Base-by-base conservation (phyloP, 2,888 invertebrate species). In the Tetheella fluctuosa region DNA sequence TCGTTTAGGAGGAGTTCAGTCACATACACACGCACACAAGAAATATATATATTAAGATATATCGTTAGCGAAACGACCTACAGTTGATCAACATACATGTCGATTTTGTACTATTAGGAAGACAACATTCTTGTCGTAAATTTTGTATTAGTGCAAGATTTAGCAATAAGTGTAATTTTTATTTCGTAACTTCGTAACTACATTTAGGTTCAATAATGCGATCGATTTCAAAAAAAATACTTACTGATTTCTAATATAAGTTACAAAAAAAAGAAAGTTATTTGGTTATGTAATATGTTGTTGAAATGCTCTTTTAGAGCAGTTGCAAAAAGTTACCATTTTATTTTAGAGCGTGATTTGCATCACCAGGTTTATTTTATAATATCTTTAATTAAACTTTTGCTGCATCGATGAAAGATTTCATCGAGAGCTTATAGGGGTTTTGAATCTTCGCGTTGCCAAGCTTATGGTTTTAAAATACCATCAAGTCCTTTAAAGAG, bases 381-480 rank as follows among this genome's bases (percentile, higher is more conserved):
- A 23, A 55, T 34, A 55, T 34, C 55, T 55, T 30, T 13, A 34
- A 34, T 34, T 34, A 34, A 34, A 34, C 13, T 13, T 34, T 34
- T 1, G 13, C 34, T 8, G 34, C 34, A 10, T 54, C 30, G 34
- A 55, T 13, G 34, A 55, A 34, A 23, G 34, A 55, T 55, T 55
- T 34, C 34, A 23, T 6, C 34, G 12, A 34, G 15, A 54, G 54
- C n/a, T 28, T 54, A 34, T 34, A 20, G 20, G 20, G 34, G 34
- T 34, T 30, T 30, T 13, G 13, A 37, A 34, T 55, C 55, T 20
- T 34, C 13, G 10, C 28, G 10, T 37, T n/a, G 2, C 34, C 55
- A 23, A 55, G 30, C 55, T n/a, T 34, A 55, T 37, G 55, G 30
- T 54, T 54, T 30, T 55, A 34, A 55, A 34, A 34, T 55, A 34